These are phyloP conservation scores for Melangyna quadrimaculata DNA, from an alignment of 2,888 invertebrate species.

Conservation along the genomic window DNA sequence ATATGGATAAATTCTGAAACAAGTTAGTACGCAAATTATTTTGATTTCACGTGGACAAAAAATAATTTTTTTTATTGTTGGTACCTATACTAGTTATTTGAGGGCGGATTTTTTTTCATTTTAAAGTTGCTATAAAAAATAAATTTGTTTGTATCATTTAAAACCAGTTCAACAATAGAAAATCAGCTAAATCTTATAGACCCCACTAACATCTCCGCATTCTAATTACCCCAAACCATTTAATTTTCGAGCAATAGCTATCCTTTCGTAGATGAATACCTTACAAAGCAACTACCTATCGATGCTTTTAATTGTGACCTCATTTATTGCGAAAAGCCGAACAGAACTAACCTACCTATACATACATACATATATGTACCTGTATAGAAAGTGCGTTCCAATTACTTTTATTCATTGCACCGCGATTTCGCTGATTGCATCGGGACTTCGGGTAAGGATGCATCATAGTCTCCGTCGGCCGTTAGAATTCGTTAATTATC, in stretches of 20 bases:
- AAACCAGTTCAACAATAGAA: no score
- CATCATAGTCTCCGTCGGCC: constrained; percentile 25
- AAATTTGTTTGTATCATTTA: no score
- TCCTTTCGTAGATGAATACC: background rate
- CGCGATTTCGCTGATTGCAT: constrained; percentile 63
- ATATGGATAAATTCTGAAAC: no score
- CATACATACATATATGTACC: background rate
- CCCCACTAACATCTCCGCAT: background rate
- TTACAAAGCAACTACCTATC: background rate
- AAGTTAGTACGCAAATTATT: no score
- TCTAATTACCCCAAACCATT: background rate
- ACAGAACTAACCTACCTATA: no score
- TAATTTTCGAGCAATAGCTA: background rate
- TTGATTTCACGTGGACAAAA: no score
- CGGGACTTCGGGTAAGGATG: constrained; percentile 28
- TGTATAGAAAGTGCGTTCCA: constrained; percentile 32
- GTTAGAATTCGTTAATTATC: constrained; percentile 72
- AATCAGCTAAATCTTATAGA: no score
- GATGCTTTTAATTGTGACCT: constrained; percentile 27
- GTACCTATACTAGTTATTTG: no score
- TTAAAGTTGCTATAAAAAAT: no score
- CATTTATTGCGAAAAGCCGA: constrained; percentile 2
- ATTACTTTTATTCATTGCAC: constrained; percentile 68
- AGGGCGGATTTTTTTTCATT: no score
- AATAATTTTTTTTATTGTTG: no score